A percentile compares a stretch with the other conserved stretches of the same genome.
Conservation (phyloP, 2,888 invertebrate genomes). For the Apamea crenata region DNA sequence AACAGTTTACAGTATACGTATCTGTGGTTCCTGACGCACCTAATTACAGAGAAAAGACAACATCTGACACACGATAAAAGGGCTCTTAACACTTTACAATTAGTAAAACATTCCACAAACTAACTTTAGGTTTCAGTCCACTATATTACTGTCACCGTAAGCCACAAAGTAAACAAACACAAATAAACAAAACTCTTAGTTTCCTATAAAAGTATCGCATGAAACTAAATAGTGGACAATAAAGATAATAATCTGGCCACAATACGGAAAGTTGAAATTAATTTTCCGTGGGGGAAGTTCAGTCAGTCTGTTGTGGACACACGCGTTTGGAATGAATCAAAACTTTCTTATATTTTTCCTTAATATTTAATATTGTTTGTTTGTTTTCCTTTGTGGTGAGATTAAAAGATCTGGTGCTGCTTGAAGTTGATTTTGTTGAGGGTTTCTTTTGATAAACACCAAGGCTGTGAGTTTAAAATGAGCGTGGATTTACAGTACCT, state of each 20-base stretch:
- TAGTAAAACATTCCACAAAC: background rate
- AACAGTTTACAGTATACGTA: background rate
- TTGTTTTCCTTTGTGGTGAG: slow-evolving; percentile 3
- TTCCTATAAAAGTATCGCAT: background rate
- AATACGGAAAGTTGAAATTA: slow-evolving; percentile 57
- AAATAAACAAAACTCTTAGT: background rate
- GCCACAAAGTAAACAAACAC: background rate
- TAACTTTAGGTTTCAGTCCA: background rate
- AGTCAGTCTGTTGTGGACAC: slow-evolving; percentile 10
- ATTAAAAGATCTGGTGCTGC: background rate
- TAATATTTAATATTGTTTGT: background rate
- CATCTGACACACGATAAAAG: background rate
- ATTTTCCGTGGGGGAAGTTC: slow-evolving; percentile 52
- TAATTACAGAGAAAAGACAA: background rate
- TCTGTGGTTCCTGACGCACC: background rate
- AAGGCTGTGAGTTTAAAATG: background rate
- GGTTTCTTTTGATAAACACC: background rate
- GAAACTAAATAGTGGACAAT: slow-evolving; percentile 16
- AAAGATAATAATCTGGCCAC: slow-evolving; percentile 30
- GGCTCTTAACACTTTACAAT: background rate
- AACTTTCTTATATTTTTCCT: slow-evolving; percentile 31
- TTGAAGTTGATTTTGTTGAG: background rate
- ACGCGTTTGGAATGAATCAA: slow-evolving; percentile 47
- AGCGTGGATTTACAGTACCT: background rate
- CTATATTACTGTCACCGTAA: too few relatives aligned